Evolutionary conservation across 2,888 invertebrate genomes (phyloP).

Genomic region (Limnephilus lunatus): DNA sequence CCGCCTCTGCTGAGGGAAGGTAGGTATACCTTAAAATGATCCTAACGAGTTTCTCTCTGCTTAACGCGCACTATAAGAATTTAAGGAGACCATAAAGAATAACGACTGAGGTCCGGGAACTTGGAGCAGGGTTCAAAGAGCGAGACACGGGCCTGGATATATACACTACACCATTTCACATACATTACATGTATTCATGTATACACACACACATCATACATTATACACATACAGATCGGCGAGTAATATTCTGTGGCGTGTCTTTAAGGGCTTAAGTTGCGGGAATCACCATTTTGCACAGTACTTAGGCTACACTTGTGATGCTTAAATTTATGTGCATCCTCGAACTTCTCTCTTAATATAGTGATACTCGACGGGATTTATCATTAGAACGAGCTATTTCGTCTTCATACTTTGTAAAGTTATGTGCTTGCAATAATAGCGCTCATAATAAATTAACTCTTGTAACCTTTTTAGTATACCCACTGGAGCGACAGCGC

Average conservation of each 20-base stretch:
- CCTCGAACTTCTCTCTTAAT: neutral
- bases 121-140: neutral
- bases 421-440: too few relatives aligned
- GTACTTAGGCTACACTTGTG: neutral
- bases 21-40: neutral
- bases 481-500: too few relatives aligned
- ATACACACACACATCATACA: neutral
- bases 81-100: neutral
- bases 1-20: neutral
- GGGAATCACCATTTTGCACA: neutral
- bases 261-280: neutral
- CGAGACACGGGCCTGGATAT: neutral
- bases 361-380: neutral
- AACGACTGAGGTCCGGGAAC: neutral
- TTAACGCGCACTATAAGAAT: neutral
- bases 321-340: neutral
- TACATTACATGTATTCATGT: neutral
- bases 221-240: neutral
- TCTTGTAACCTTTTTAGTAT: neutral
- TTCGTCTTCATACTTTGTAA: neutral
- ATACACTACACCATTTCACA: too few relatives aligned
- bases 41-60: neutral
- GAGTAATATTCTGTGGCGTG: neutral
- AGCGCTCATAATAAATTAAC: neutral
- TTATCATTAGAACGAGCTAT: neutral